Conservation (phyloP, 2,797 vertebrate genomes). For the Galago senegalensis region DNA sequence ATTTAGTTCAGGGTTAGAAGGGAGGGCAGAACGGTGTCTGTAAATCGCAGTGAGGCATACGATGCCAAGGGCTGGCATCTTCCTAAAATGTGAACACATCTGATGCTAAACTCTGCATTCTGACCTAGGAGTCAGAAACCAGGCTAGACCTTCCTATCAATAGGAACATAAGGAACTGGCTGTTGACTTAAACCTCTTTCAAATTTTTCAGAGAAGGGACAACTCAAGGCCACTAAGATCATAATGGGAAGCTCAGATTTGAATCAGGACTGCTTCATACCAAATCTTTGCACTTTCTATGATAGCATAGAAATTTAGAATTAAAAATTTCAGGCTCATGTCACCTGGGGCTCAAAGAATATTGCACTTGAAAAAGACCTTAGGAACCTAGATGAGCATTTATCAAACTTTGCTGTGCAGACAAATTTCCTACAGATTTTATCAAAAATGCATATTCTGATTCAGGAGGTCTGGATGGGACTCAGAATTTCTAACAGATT, state of each 20-base stretch:
- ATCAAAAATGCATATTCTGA: neutral
- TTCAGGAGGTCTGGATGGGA: neutral
- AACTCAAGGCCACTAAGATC: neutral
- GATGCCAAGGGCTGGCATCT: neutral
- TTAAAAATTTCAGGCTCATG: neutral
- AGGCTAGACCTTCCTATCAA: neutral
- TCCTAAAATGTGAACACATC: conserved; percentile 27
- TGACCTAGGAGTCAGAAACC: neutral
- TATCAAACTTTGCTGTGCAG: neutral
- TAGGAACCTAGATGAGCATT: neutral
- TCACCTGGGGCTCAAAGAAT: neutral
- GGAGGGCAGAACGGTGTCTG: conserved; percentile 1
- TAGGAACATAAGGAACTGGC: neutral
- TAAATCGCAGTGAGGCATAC: neutral
- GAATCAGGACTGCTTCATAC: neutral
- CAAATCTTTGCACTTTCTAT: accelerated
- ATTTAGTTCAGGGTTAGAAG: conserved; percentile 63
- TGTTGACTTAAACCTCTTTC: neutral
- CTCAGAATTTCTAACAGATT: neutral
- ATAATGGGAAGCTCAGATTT: neutral
- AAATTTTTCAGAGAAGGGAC: neutral
- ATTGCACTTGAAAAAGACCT: neutral
- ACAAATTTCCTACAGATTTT: neutral
- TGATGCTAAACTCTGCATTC: neutral
- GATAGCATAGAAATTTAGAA: neutral